These are phyloP conservation scores for Trissolcus japonicus DNA, from an alignment of 2,888 invertebrate species.

Conservation along the genomic window DNA sequence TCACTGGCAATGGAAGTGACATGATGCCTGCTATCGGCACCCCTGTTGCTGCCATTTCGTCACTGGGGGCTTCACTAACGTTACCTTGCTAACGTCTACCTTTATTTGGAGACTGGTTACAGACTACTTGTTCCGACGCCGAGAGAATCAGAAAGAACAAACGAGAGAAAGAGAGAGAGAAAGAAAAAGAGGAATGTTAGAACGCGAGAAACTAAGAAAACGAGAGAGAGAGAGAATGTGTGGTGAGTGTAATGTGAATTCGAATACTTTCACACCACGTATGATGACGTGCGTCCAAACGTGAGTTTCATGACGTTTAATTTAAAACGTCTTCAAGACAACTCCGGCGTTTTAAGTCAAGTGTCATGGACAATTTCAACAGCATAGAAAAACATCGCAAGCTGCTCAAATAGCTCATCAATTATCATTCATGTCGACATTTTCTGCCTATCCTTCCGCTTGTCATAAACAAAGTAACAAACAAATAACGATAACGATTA, in stretches of 20 bases:
- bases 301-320: slow-evolving; percentile 29
- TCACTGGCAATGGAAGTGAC: slow-evolving; percentile 81
- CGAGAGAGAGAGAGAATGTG: slow-evolving; percentile 6
- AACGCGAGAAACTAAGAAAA: not conserved
- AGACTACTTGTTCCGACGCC: slow-evolving; percentile 58
- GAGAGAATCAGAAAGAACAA: slow-evolving; percentile 42
- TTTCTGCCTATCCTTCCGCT: slow-evolving; percentile 49
- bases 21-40: slow-evolving; percentile 78
- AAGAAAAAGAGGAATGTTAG: slow-evolving; percentile 7
- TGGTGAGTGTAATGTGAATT: slow-evolving; percentile 4
- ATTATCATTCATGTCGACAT: slow-evolving; percentile 39
- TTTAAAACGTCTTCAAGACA: slow-evolving; percentile 6
- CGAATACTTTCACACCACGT: slow-evolving; percentile 41
- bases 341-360: slow-evolving; percentile 17
- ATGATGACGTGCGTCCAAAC: slow-evolving; percentile 34
- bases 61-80: slow-evolving; percentile 74
- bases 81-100: slow-evolving; percentile 69
- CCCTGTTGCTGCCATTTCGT: slow-evolving; percentile 72
- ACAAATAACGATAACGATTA: slow-evolving; percentile 24
- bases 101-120: slow-evolving; percentile 62
- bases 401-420: slow-evolving; percentile 53
- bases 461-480: slow-evolving; percentile 31
- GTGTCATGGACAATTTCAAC: slow-evolving; percentile 26
- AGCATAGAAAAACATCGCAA: slow-evolving; percentile 36
- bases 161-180: slow-evolving; percentile 15